Conservation (phyloP, 2,797 vertebrate species). For the Aulostomus chinensis region DNA sequence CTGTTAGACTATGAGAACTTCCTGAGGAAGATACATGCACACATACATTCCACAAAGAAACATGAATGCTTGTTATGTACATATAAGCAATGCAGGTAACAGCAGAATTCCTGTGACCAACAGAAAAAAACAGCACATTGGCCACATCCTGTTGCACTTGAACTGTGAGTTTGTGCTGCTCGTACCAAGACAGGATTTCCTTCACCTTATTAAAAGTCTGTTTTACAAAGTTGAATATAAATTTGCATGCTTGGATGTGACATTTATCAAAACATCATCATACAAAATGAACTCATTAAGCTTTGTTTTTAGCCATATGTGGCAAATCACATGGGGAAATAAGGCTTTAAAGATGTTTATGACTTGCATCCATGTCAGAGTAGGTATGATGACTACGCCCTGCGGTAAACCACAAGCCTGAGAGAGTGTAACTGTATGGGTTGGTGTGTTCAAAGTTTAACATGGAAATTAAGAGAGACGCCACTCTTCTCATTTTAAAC, state of each 20-base stretch:
- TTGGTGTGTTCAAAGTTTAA: conserved; percentile 8
- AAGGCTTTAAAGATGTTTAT: conserved; percentile 42
- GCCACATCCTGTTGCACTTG: conserved; percentile 39
- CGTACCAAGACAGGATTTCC: too few relatives aligned
- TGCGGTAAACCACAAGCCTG: conserved; percentile 74
- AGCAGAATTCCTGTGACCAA: too few relatives aligned
- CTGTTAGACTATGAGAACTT: conserved; percentile 15
- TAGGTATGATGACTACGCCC: conserved; percentile 68
- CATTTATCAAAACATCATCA: too few relatives aligned
- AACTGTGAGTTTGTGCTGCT: conserved; percentile 22
- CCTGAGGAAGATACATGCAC: neutral
- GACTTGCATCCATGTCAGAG: conserved; percentile 61
- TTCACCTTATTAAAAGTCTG: too few relatives aligned
- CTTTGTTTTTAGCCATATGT: conserved; percentile 11
- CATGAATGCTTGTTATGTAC: too few relatives aligned
- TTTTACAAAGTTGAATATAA: too few relatives aligned
- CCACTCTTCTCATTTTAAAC: neutral
- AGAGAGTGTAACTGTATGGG: conserved; percentile 7
- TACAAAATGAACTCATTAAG: too few relatives aligned
- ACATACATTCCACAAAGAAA: too few relatives aligned
- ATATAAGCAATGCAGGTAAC: too few relatives aligned
- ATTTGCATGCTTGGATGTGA: too few relatives aligned
- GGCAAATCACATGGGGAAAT: conserved; percentile 27
- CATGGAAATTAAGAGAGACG: conserved; percentile 11
- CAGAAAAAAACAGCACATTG: too few relatives aligned